A percentile compares a stretch with the other conserved stretches of the same genome.
These are phyloP conservation scores for Aeoliscus strigatus DNA, from an alignment of 2,797 vertebrate species.

Conservation along the genomic window DNA sequence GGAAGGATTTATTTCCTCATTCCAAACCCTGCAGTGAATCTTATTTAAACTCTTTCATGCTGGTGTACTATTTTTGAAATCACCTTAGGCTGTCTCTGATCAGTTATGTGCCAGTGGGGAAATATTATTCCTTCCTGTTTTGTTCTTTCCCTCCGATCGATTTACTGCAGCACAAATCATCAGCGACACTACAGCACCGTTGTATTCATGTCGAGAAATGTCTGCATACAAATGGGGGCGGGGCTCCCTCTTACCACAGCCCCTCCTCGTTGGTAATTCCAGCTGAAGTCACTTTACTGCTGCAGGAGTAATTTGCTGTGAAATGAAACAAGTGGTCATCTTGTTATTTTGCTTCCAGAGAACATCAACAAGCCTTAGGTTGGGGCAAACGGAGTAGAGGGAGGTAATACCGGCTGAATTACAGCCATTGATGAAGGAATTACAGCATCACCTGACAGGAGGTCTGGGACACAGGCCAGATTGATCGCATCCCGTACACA, in stretches of 20 bases:
- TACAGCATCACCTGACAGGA: conserved; percentile 35
- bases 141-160: no score
- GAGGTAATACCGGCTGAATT: conserved; percentile 47
- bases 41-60: conserved; percentile 33
- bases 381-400: conserved; percentile 14
- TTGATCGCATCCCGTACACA: not conserved
- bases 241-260: no score
- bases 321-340: conserved; percentile 31
- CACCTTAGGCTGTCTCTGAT: not conserved
- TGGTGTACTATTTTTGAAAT: conserved; percentile 34
- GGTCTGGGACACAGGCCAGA: conserved; percentile 30
- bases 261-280: no score
- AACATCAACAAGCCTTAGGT: no score
- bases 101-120: conserved; percentile 17
- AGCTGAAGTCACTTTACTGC: no score
- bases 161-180: no score
- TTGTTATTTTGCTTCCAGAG: no score
- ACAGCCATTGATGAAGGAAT: conserved; percentile 38
- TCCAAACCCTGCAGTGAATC: conserved; percentile 32
- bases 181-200: no score
- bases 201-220: no score
- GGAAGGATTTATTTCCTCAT: conserved; percentile 54
- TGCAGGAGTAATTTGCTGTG: no score
- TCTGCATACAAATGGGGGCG: no score
- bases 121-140: conserved; percentile 25